These are phyloP conservation scores for Latrodectus geometricus DNA, from an alignment of 1,140 invertebrate genomes.

Conservation along the genomic window DNA sequence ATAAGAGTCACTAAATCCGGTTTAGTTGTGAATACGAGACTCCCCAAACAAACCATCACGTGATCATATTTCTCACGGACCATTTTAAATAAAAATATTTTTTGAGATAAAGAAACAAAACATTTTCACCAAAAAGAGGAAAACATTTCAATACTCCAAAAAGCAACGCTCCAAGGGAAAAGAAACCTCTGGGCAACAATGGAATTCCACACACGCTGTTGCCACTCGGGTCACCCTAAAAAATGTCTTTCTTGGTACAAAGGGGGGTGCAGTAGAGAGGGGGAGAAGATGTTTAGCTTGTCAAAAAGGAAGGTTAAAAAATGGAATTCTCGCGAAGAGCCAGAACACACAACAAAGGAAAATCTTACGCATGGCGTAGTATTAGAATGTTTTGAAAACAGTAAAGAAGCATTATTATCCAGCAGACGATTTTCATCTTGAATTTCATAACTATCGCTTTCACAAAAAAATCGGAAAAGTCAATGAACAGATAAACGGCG, in stretches of 20 bases:
- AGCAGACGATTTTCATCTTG: neutral
- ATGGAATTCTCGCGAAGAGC: neutral
- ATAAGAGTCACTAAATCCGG: too few relatives aligned
- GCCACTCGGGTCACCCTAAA: slow-evolving; percentile 24
- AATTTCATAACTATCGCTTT: neutral
- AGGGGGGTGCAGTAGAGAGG: neutral
- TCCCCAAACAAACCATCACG: too few relatives aligned
- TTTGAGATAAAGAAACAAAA: neutral
- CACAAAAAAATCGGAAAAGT: too few relatives aligned
- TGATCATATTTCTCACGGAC: too few relatives aligned
- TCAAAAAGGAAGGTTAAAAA: neutral
- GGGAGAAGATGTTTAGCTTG: neutral
- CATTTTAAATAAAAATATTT: neutral
- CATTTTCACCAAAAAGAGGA: neutral
- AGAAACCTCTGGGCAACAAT: neutral
- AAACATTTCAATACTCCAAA: neutral
- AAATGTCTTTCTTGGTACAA: slow-evolving; percentile 12
- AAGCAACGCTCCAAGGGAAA: neutral
- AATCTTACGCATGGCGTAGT: neutral
- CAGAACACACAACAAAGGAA: neutral
- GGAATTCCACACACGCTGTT: slow-evolving; percentile 14
- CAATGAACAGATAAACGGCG: too few relatives aligned
- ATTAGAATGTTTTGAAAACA: neutral
- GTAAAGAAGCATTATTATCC: neutral
- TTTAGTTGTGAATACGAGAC: too few relatives aligned